Percentiles rank a stretch among this genome's conserved stretches.
Evolutionary conservation across 2,113 vertebrate species (phyloP).

Genomic region (Trochalopteron elliotii): DNA sequence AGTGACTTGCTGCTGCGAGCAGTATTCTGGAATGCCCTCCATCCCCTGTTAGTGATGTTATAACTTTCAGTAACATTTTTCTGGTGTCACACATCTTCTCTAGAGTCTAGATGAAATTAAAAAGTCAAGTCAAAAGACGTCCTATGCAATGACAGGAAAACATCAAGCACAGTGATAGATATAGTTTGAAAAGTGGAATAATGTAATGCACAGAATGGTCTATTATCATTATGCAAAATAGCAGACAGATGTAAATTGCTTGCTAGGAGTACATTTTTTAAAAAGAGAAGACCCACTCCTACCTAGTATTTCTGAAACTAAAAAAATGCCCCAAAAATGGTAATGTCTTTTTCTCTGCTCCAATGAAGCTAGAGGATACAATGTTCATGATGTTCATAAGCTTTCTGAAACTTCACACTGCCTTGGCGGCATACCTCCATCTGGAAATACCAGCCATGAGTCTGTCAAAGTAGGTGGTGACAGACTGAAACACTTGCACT

Average conservation of each 20-base stretch:
- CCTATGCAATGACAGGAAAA: background rate
- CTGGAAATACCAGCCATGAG: background rate
- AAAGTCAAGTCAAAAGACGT: background rate
- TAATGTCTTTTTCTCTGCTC: background rate
- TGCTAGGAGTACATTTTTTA: background rate
- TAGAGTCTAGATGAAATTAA: background rate
- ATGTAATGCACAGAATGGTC: background rate
- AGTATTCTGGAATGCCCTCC: background rate
- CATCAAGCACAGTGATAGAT: background rate
- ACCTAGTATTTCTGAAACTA: background rate
- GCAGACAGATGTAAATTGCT: background rate
- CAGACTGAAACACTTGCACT: background rate
- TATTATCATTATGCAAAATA: background rate
- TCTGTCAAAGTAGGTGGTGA: conserved; percentile 25
- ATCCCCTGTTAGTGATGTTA: background rate
- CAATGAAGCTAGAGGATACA: background rate
- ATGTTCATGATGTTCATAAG: background rate
- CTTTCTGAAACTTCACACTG: background rate
- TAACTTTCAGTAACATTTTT: background rate
- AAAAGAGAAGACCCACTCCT: background rate
- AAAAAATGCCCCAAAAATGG: background rate
- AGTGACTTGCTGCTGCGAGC: background rate
- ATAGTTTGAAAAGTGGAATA: background rate
- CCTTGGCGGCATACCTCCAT: background rate
- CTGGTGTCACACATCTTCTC: background rate